phyloP scores from a whole-genome alignment of 2,888 invertebrate species.

The Escarpia spicata region DNA sequence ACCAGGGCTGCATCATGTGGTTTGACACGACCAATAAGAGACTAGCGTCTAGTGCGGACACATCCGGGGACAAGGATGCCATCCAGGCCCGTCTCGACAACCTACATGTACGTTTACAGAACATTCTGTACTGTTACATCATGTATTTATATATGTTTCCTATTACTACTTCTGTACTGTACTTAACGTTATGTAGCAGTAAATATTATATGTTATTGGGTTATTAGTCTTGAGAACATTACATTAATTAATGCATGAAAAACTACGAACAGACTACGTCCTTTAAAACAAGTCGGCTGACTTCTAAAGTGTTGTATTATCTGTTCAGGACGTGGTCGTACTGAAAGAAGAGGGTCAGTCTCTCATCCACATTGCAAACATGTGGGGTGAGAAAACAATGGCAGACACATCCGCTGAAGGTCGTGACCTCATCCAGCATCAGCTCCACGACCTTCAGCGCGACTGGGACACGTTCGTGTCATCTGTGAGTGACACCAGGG shows the following conservation, averaged over 20 bases:
- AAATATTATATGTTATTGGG: no score
- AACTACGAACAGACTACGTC: no score
- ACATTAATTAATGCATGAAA: no score
- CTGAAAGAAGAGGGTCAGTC: slow-evolving; percentile 92
- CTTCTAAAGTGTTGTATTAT: not conserved
- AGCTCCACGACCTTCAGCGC: slow-evolving; percentile 84
- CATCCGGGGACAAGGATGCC: slow-evolving; percentile 68
- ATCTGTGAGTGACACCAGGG: slow-evolving; percentile 89
- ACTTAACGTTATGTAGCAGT: no score
- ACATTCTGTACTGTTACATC: not conserved
- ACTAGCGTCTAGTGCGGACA: slow-evolving; percentile 83
- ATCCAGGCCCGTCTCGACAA: slow-evolving; percentile 59
- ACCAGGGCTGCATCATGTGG: slow-evolving; percentile 83
- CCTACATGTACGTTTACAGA: slow-evolving; percentile 49
- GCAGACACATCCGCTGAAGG: slow-evolving; percentile 91
- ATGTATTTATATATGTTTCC: no score
- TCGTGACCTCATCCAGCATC: slow-evolving; percentile 85
- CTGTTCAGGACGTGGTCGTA: slow-evolving; percentile 80
- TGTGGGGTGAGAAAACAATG: slow-evolving; percentile 87
- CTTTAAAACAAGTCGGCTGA: no score
- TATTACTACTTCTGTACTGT: no score
- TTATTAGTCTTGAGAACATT: no score
- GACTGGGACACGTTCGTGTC: slow-evolving; percentile 89
- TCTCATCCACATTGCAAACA: slow-evolving; percentile 87
- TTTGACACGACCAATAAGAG: slow-evolving; percentile 83